These are phyloP conservation scores for Mastacembelus armatus DNA, from an alignment of 2,797 vertebrate species.

Conservation along the genomic window DNA sequence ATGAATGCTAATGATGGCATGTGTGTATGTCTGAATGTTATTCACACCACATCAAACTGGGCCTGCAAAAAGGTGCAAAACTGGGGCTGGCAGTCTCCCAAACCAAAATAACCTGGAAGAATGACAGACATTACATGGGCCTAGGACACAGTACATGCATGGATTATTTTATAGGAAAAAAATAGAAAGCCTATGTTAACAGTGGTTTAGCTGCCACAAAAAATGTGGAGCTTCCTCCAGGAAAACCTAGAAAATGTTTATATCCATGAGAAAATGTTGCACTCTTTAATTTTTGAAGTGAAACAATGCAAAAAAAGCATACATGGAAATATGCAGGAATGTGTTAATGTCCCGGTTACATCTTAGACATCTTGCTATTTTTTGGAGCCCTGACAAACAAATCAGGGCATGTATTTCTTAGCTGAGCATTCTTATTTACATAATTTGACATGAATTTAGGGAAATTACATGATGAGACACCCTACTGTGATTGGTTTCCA, in stretches of 20 bases:
- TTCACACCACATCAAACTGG: conserved; percentile 88
- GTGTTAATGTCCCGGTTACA: conserved; percentile 12
- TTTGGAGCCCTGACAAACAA: conserved; percentile 38
- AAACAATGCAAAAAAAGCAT: conserved; percentile 28
- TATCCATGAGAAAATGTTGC: conserved; percentile 19
- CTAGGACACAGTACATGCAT: conserved; percentile 76
- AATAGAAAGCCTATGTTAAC: conserved; percentile 45
- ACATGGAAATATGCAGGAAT: neutral
- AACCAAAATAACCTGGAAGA: conserved; percentile 87
- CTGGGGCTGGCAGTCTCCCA: conserved; percentile 84
- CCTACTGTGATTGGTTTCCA: conserved; percentile 34
- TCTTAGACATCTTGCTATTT: conserved; percentile 7
- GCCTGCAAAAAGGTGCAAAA: conserved; percentile 87
- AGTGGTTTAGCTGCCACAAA: conserved; percentile 45
- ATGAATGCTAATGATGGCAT: conserved; percentile 84
- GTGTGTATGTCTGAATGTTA: conserved; percentile 86
- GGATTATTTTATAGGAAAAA: conserved; percentile 72
- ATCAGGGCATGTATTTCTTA: conserved; percentile 1
- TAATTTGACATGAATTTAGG: conserved; percentile 49
- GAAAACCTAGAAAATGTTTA: conserved; percentile 43
- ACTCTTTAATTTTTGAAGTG: conserved; percentile 26
- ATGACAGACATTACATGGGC: conserved; percentile 84
- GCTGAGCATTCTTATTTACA: conserved; percentile 39
- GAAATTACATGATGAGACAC: conserved; percentile 27
- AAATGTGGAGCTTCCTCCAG: conserved; percentile 31